Conservation (phyloP, 2,797 vertebrate species). For the Heterohyrax brucei region DNA sequence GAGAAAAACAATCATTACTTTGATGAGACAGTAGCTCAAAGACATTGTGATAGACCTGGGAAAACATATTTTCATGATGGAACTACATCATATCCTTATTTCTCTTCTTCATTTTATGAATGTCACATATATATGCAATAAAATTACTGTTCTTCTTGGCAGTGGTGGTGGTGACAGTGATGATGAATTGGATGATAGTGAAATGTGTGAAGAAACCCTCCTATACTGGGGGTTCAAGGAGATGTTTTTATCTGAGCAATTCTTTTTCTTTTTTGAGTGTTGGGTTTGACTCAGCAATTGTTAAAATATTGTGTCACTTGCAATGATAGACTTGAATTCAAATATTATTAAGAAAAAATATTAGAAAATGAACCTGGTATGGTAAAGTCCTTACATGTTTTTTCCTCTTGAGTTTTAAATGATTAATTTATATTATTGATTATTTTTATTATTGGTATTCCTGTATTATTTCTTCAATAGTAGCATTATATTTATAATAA, state of each 20-base stretch:
- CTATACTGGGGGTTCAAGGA: background rate
- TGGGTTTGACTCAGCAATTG: background rate
- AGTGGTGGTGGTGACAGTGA: background rate
- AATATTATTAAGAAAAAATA: background rate
- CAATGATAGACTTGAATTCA: background rate
- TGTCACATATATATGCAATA: background rate
- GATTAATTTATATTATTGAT: background rate
- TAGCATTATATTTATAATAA: background rate
- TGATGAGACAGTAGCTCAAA: conserved; percentile 22
- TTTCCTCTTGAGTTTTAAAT: background rate
- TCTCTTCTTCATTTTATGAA: background rate
- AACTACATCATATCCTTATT: background rate
- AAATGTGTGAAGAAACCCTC: background rate
- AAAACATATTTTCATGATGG: conserved; percentile 8
- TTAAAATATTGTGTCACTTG: conserved; percentile 4
- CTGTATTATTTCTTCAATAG: background rate
- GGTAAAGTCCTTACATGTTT: background rate
- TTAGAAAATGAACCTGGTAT: background rate
- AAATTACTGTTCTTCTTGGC: background rate
- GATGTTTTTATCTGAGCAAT: background rate
- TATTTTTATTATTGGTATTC: background rate
- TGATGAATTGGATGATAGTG: background rate
- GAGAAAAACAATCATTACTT: conserved; percentile 38
- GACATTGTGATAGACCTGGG: background rate
- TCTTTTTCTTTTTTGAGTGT: background rate